Conservation (phyloP, 2,113 vertebrate species). For the Procavia capensis region DNA sequence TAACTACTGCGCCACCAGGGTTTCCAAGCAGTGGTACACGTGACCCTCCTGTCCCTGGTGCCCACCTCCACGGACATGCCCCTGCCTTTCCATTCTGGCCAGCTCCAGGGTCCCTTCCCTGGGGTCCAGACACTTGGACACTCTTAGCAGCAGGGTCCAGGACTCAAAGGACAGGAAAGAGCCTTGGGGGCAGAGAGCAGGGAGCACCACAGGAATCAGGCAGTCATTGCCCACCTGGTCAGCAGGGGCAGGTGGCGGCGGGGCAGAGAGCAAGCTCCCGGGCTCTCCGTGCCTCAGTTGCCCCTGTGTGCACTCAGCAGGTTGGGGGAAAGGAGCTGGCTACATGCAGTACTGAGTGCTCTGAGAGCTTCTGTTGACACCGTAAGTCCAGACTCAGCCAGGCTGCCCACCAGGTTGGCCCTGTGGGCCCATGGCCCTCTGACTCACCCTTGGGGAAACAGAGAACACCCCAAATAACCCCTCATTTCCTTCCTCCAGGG, state of each 20-base stretch:
- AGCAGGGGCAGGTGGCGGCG: neutral
- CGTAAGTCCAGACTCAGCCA: fast-evolving
- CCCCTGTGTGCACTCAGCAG: fast-evolving
- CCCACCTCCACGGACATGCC: neutral
- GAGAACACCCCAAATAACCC: neutral
- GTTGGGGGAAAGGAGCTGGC: neutral
- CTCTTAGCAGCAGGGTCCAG: neutral
- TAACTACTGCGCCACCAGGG: neutral
- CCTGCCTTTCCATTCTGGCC: neutral
- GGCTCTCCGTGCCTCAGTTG: neutral
- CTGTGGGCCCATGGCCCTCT: neutral
- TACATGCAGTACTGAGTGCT: fast-evolving
- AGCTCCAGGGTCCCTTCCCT: neutral
- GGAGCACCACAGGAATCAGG: neutral
- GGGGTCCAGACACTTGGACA: neutral
- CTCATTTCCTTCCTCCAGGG: neutral
- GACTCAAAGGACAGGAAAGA: neutral
- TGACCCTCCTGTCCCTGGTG: neutral
- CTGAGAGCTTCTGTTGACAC: too few species aligned
- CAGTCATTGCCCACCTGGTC: neutral
- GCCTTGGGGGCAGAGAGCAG: neutral
- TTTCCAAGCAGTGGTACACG: neutral
- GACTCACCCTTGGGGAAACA: fast-evolving
- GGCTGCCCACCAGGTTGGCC: neutral
- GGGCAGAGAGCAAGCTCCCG: neutral